Evolutionary conservation across 1,140 invertebrate species (phyloP).

Genomic region (Formica selysi): DNA sequence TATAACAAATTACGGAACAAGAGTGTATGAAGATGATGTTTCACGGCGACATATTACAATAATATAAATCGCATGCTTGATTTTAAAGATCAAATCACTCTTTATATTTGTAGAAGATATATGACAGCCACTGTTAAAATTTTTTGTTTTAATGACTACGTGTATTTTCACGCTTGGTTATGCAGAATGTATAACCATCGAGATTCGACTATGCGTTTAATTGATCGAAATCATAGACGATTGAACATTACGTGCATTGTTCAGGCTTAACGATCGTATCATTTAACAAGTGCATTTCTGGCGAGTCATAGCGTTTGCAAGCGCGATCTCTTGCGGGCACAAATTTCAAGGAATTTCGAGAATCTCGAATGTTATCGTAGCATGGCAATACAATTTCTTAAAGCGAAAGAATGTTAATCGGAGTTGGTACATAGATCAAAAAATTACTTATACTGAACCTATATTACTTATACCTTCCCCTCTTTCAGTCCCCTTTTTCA

Average conservation of each 20-base stretch:
- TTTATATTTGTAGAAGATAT: background rate
- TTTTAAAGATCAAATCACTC: background rate
- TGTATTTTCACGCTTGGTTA: constrained; percentile 1
- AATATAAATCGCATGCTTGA: background rate
- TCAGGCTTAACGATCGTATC: constrained; percentile 9
- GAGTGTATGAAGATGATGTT: background rate
- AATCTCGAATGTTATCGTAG: constrained; percentile 6
- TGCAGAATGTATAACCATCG: background rate
- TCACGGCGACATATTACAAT: background rate
- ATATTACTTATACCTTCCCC: too few relatives aligned
- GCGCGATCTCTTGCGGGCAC: too few relatives aligned
- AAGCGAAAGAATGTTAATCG: background rate
- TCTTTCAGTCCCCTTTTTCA: too few relatives aligned
- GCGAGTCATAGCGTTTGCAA: constrained; percentile 12
- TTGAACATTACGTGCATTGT: constrained; percentile 4
- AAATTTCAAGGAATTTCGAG: constrained; percentile 33
- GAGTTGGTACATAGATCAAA: background rate
- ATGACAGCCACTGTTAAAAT: background rate
- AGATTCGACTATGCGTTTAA: background rate
- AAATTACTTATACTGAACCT: background rate
- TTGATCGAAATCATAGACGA: background rate
- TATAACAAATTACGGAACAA: background rate
- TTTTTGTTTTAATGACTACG: background rate
- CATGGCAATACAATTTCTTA: background rate
- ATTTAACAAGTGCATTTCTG: constrained; percentile 47